These are phyloP conservation scores for Actenoides lindsayi DNA, from an alignment of 2,113 vertebrate species.

Conservation along the genomic window DNA sequence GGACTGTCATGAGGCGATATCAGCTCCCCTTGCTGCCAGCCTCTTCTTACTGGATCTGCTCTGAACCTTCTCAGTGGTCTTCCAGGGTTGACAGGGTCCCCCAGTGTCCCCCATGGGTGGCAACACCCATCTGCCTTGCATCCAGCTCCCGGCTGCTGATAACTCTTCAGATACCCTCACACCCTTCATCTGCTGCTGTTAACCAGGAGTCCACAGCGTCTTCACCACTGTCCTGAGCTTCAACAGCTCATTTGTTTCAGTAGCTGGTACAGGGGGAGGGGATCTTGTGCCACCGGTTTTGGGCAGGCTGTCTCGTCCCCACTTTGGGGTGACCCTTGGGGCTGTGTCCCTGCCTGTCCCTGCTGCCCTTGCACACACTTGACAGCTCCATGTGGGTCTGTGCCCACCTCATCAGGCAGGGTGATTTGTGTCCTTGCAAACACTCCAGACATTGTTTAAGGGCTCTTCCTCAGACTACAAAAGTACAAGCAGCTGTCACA, in stretches of 20 bases:
- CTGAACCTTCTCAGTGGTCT: too few species aligned
- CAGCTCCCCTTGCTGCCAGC: not conserved
- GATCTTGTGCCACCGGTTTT: rapidly evolving
- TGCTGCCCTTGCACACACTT: not conserved
- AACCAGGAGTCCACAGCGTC: rapidly evolving
- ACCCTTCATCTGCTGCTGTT: not conserved
- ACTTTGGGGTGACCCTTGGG: rapidly evolving
- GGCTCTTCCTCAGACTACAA: not conserved
- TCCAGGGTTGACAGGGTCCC: not conserved
- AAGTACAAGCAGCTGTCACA: not conserved
- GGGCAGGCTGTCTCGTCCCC: not conserved
- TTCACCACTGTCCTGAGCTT: not conserved
- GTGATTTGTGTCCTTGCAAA: not conserved
- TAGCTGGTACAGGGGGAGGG: not conserved
- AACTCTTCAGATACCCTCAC: not conserved
- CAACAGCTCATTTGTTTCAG: not conserved
- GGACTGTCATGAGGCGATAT: not conserved
- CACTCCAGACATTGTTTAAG: not conserved
- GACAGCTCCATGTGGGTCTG: rapidly evolving
- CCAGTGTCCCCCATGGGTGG: not conserved
- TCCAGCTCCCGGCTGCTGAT: not conserved
- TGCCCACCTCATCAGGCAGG: rapidly evolving
- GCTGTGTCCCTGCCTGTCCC: not conserved
- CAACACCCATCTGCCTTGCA: not conserved
- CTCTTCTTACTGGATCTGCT: not conserved